These are phyloP conservation scores for Colostygia pectinataria DNA, from an alignment of 2,888 invertebrate species.

Conservation along the genomic window DNA sequence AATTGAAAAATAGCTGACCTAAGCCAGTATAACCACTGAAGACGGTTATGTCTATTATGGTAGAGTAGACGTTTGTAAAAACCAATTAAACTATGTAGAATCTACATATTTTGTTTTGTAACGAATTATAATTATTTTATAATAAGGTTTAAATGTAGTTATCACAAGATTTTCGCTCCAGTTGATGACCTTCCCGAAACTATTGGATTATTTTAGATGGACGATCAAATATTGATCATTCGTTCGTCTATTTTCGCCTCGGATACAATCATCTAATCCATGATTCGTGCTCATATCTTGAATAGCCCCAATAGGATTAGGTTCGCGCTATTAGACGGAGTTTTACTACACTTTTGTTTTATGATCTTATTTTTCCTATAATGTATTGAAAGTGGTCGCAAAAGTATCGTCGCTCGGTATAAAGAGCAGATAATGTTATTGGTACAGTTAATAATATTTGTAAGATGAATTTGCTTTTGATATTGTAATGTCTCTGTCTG, in stretches of 20 bases:
- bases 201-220: no score
- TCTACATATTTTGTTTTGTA: no score
- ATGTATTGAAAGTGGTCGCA: constrained; percentile 67
- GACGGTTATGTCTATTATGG: no score
- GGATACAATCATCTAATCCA: constrained; percentile 63
- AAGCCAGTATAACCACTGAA: no score
- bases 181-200: no score
- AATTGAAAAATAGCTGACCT: neutral
- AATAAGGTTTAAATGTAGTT: no score
- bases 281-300: constrained; percentile 66
- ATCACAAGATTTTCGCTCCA: no score
- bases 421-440: constrained; percentile 37
- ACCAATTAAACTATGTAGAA: no score
- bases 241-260: constrained; percentile 48
- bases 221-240: no score
- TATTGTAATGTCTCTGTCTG: neutral
- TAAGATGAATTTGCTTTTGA: constrained; percentile 1
- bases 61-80: no score
- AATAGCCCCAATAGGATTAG: constrained; percentile 66
- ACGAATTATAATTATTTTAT: no score
- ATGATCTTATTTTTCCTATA: constrained; percentile 66
- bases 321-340: constrained; percentile 65
- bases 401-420: constrained; percentile 46
- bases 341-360: constrained; percentile 75
- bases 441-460: constrained; percentile 20